Conservation (phyloP, 2,888 invertebrate genomes). For the Apoda limacodes region DNA sequence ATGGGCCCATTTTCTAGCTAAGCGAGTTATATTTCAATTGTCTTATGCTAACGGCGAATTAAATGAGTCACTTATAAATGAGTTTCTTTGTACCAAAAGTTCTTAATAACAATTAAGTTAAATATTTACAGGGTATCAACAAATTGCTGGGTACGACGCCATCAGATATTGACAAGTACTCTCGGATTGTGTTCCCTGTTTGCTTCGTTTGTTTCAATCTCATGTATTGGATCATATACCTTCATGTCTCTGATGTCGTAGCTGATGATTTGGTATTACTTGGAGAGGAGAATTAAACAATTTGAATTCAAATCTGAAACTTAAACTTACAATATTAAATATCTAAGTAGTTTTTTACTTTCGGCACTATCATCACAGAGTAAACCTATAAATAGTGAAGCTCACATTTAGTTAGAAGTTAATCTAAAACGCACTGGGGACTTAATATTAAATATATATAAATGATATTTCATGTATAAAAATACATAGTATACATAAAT, state of each 20-base stretch:
- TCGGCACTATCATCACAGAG: too few relatives aligned
- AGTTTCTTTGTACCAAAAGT: too few relatives aligned
- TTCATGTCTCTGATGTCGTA: slow-evolving; percentile 95
- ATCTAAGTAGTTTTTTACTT: too few relatives aligned
- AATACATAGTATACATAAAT: too few relatives aligned
- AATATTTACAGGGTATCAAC: slow-evolving; percentile 79
- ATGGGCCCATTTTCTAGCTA: slow-evolving; percentile 1
- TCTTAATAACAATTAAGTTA: slow-evolving; percentile 27
- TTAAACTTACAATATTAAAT: too few relatives aligned
- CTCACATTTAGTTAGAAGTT: too few relatives aligned
- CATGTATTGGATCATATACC: slow-evolving; percentile 97
- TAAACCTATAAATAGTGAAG: too few relatives aligned
- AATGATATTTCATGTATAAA: too few relatives aligned
- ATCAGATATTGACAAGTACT: slow-evolving; percentile 99
- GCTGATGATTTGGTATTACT: slow-evolving; percentile 91
- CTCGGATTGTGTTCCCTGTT: slow-evolving; percentile 97
- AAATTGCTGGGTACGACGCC: slow-evolving; percentile 92
- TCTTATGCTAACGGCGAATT: background rate
- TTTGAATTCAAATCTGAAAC: background rate
- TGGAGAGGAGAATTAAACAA: slow-evolving; percentile 58
- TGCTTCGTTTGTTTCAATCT: slow-evolving; percentile 99
- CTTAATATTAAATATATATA: too few relatives aligned
- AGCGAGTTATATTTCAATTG: slow-evolving; percentile 3
- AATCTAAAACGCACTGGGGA: too few relatives aligned
- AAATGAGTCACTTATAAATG: too few relatives aligned